These are phyloP conservation scores for Poecilia wingei DNA, from an alignment of 2,797 vertebrate genomes.

Conservation along the genomic window DNA sequence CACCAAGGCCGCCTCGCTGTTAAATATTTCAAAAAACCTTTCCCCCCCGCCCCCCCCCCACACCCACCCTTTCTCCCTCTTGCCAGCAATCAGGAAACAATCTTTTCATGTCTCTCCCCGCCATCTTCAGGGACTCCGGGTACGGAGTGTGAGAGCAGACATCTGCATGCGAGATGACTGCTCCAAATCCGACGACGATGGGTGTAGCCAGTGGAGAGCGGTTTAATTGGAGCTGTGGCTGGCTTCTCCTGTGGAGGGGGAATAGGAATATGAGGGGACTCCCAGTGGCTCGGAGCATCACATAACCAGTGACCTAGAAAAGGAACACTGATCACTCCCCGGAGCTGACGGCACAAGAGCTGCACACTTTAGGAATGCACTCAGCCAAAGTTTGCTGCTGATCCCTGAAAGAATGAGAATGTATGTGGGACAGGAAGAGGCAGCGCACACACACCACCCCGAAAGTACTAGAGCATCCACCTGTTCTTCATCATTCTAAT, in stretches of 20 bases:
- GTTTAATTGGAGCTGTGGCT: constrained; percentile 78
- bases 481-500: background rate
- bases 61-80: constrained; percentile 60
- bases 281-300: constrained; percentile 75
- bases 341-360: constrained; percentile 65
- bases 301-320: constrained; percentile 84
- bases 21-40: constrained; percentile 83
- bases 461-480: background rate
- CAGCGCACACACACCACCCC: constrained; percentile 27
- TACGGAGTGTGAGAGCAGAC: constrained; percentile 66
- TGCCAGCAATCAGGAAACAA: constrained; percentile 80
- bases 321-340: constrained; percentile 80
- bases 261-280: constrained; percentile 58
- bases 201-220: constrained; percentile 59
- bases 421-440: constrained; percentile 21
- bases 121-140: constrained; percentile 77
- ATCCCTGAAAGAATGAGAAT: constrained; percentile 58
- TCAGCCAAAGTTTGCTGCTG: constrained; percentile 50
- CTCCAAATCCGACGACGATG: constrained; percentile 71
- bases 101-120: constrained; percentile 78
- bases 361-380: constrained; percentile 47
- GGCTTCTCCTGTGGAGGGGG: constrained; percentile 65
- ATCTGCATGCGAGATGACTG: constrained; percentile 78
- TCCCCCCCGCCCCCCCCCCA: constrained; percentile 16
- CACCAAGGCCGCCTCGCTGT: constrained; percentile 66